These are phyloP conservation scores for Gila orcuttii DNA, from an alignment of 2,113 vertebrate species.

Conservation along the genomic window DNA sequence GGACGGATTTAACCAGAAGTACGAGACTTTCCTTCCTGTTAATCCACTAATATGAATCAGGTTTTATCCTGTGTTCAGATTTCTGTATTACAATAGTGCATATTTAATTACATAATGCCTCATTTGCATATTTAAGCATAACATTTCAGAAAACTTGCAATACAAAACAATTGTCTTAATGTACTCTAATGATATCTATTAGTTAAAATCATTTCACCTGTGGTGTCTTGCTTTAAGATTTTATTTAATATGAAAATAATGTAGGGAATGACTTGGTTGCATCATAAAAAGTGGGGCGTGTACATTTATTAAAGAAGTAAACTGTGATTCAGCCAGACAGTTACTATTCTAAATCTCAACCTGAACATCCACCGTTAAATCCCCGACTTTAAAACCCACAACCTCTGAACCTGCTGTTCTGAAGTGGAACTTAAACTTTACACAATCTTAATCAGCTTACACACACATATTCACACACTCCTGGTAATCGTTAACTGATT, in stretches of 20 bases:
- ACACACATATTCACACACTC: neutral
- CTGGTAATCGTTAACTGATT: conserved; percentile 7
- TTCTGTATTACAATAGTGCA: too few relatives aligned
- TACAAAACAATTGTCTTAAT: too few relatives aligned
- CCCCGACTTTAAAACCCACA: neutral
- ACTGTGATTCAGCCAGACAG: neutral
- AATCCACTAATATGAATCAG: neutral
- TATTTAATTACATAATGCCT: too few relatives aligned
- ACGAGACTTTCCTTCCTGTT: neutral
- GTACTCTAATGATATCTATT: neutral
- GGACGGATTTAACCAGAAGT: conserved; percentile 58
- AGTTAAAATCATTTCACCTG: neutral
- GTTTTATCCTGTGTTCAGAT: too few relatives aligned
- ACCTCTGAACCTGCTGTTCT: neutral
- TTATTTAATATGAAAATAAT: neutral
- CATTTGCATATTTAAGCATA: too few relatives aligned
- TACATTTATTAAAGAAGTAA: neutral
- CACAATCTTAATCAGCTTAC: neutral
- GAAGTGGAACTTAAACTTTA: conserved; percentile 6
- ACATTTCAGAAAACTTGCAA: neutral
- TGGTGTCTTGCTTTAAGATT: neutral
- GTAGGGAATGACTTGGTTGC: neutral
- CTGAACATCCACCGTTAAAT: neutral
- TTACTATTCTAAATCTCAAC: neutral
- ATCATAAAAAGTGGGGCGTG: neutral